A percentile compares a stretch with the other conserved stretches of the same genome.
These are phyloP conservation scores for Coptotermes formosanus DNA, from an alignment of 1,140 invertebrate species.

Conservation along the genomic window DNA sequence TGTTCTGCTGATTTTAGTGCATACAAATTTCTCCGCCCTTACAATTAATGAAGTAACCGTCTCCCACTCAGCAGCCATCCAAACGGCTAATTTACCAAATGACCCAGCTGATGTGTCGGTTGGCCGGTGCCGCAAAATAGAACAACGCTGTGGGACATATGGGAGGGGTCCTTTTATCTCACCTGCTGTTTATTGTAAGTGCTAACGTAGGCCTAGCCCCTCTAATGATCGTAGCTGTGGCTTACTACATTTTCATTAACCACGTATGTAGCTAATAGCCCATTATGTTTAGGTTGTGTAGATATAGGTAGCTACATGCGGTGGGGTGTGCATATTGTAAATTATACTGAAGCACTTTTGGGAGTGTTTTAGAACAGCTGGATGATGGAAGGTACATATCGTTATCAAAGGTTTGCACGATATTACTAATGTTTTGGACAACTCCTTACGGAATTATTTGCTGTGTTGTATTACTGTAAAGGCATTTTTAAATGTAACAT, in stretches of 20 bases:
- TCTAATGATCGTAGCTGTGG: background rate
- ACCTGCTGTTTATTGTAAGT: background rate
- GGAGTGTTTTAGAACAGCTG: background rate
- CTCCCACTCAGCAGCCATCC: background rate
- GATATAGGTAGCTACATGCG: background rate
- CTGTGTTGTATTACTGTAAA: no score
- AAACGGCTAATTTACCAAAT: background rate
- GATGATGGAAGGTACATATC: background rate
- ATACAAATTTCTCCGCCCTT: background rate
- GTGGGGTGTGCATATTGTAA: background rate
- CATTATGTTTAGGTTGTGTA: background rate
- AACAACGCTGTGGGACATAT: background rate
- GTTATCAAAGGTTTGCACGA: no score
- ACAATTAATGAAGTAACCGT: background rate
- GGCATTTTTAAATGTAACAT: no score
- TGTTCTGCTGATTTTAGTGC: background rate
- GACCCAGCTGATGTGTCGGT: background rate
- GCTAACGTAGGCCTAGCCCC: background rate
- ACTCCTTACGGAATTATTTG: no score
- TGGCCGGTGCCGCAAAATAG: background rate
- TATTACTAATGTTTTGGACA: no score
- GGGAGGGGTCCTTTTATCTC: background rate
- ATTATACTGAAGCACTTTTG: background rate
- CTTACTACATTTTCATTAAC: constrained; percentile 4
- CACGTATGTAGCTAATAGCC: constrained; percentile 8